Percentiles rank a stretch among this genome's conserved stretches.
These are phyloP conservation scores for Fratercula arctica DNA, from an alignment of 2,797 vertebrate species.

Conservation along the genomic window DNA sequence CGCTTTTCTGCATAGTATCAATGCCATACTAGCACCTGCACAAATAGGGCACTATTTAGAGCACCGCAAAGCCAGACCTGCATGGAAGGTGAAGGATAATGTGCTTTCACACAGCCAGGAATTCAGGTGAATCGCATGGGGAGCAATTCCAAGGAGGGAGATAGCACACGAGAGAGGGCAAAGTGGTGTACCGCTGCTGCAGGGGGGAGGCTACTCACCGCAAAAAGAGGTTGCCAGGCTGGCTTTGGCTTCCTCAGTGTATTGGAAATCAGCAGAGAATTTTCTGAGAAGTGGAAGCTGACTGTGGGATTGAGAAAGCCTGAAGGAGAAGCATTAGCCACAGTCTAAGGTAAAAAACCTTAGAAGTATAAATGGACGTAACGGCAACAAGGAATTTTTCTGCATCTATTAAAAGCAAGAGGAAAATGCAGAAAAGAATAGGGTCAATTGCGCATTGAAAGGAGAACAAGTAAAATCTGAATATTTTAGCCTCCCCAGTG, in stretches of 20 bases:
- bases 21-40: background rate
- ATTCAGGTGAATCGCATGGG: background rate
- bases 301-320: background rate
- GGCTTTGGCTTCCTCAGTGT: background rate
- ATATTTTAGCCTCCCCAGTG: background rate
- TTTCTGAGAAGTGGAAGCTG: background rate
- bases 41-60: background rate
- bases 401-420: background rate
- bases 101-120: background rate
- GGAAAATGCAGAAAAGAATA: background rate
- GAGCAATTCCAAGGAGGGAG: background rate
- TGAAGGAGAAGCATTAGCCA: background rate
- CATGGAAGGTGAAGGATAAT: background rate
- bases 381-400: background rate
- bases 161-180: background rate
- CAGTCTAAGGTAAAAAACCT: background rate
- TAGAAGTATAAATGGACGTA: background rate
- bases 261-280: accelerated
- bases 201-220: accelerated
- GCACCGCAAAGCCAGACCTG: background rate
- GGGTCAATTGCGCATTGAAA: background rate
- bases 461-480: background rate
- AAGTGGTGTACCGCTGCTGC: background rate
- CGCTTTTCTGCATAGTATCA: background rate
- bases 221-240: background rate